Base-by-base conservation (phyloP, 1,140 invertebrate genomes). In the Chelonus insularis region DNA sequence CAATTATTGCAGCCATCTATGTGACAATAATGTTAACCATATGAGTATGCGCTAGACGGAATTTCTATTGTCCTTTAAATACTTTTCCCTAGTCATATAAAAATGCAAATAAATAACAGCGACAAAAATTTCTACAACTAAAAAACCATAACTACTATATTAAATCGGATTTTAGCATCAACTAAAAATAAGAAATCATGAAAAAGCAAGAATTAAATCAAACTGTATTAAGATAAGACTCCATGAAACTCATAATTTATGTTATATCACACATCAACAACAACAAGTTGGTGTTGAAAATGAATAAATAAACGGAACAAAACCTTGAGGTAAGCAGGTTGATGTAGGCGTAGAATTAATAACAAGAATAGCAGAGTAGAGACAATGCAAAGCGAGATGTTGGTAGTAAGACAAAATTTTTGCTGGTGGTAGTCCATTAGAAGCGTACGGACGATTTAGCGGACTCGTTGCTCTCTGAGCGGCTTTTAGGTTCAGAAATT, bases 371-470 rank as follows among this genome's bases (percentile, higher is more conserved):
- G 58, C 43, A 58, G 57, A 58, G 41, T 60, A 60, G 60, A 51
- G 43, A 60, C 50, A 52, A 50, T 29, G 37, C 37, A 9, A 20
- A 58, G 39, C 36, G 20, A 37, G 21, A 41, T 37, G 55, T 57
- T 34, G 57, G 50, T 39, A 25, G 45, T 9, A 58, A 52, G 72
- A 75, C 72, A 71, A 74, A 71, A 78, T 68, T 77, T 80, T 71
- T 65, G 32, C 74, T 56, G 67, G 41, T 48, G 39, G 25, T 39
- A 70, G 71, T 79, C 76, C 77, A 80, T 80, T 80, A 79, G 74
- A 73, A 73, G 72, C 60, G 70, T 71, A 78, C 68, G 76, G 78
- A 71, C 76, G 73, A 80, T 80, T 79, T 80, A 80, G 70, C 74
- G 69, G 54, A 61, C 41, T 60, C 52, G 48, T 65, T 62, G 65